Evolutionary conservation across 2,888 invertebrate species (phyloP).

Genomic region (Diplolepis rosae): DNA sequence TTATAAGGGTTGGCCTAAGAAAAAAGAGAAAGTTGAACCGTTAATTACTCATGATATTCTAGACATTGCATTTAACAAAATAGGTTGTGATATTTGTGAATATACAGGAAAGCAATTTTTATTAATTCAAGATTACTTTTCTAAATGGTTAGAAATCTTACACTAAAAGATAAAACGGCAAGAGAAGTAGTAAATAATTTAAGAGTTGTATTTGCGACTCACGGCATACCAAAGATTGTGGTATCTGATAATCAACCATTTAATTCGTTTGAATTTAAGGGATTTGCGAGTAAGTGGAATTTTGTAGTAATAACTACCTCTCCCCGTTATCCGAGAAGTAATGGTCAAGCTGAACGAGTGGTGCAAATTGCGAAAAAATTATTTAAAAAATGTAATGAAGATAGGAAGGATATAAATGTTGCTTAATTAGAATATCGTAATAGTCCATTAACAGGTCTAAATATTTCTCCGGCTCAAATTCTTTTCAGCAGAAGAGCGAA

Average conservation of each 20-base stretch:
- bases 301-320: not conserved
- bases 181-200: not conserved
- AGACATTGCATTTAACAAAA: conserved; percentile 32
- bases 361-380: not conserved
- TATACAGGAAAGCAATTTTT: not conserved
- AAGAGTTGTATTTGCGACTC: conserved; percentile 5
- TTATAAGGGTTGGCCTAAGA: not conserved
- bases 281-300: not conserved
- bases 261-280: not conserved
- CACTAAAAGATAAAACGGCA: not conserved
- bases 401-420: not conserved
- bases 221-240: conserved; percentile 13
- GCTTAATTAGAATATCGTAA: not conserved
- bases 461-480: not conserved
- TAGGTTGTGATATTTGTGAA: conserved; percentile 9
- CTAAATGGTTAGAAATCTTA: not conserved
- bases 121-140: conserved; percentile 3
- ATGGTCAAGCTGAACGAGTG: not conserved
- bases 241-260: conserved; percentile 2
- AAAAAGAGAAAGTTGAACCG: too few relatives aligned
- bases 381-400: not conserved
- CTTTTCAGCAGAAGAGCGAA: not conserved
- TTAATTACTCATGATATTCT: conserved; percentile 38
- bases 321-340: not conserved
- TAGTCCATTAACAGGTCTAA: not conserved